Conservation (phyloP, 2,888 invertebrate genomes). For the Rotaria magnacalcarata region DNA sequence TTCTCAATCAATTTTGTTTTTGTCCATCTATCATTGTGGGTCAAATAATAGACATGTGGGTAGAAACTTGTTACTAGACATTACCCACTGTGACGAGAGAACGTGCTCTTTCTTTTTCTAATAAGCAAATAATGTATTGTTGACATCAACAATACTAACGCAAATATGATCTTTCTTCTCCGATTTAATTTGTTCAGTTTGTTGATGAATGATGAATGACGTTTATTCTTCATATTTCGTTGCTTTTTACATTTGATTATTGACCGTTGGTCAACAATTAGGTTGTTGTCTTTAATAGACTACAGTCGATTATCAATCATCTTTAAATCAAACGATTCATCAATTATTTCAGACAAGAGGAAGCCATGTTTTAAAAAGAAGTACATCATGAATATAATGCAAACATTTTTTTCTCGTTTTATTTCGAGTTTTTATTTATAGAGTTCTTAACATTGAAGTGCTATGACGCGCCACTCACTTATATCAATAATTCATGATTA, state of each 20-base stretch:
- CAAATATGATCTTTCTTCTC: conserved; percentile 5
- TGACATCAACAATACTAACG: neutral
- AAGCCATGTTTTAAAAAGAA: conserved; percentile 13
- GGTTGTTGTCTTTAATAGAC: neutral
- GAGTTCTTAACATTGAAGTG: neutral
- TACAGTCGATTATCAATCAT: neutral
- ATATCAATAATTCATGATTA: neutral
- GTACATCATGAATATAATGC: neutral
- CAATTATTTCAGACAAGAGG: neutral
- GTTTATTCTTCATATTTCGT: neutral
- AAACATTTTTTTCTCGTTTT: neutral
- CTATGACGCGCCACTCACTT: neutral
- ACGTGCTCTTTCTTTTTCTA: neutral
- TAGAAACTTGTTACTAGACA: neutral
- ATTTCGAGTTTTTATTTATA: neutral
- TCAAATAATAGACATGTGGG: neutral
- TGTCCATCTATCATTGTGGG: neutral
- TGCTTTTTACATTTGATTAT: neutral
- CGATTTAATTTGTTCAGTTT: neutral
- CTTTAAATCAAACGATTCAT: neutral
- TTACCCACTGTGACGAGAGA: neutral
- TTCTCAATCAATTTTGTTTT: neutral
- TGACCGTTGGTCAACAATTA: conserved; percentile 8
- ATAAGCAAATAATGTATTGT: neutral
- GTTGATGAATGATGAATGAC: neutral